Evolutionary conservation across 2,888 invertebrate species (phyloP).

Genomic region (Mylabris sibirica): DNA sequence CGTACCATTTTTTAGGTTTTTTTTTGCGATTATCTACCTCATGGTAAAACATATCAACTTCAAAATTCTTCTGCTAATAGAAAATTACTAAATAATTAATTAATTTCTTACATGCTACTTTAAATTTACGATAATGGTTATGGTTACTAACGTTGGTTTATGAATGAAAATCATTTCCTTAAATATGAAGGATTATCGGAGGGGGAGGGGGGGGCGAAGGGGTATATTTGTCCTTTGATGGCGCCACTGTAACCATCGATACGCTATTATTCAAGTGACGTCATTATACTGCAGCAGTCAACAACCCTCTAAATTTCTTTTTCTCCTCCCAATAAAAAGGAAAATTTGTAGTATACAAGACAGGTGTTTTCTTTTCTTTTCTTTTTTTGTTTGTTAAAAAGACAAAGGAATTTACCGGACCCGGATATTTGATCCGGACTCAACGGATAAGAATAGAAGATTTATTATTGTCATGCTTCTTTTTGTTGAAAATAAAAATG

Average conservation of each 20-base stretch:
- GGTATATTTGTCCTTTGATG: conserved; percentile 19
- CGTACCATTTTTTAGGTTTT: no score
- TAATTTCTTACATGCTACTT: no score
- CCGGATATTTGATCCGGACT: not conserved
- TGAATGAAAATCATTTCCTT: not conserved
- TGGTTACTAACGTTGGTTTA: not conserved
- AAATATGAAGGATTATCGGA: not conserved
- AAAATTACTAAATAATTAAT: no score
- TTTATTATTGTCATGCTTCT: not conserved
- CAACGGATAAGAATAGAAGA: not conserved
- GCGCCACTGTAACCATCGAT: conserved; percentile 36
- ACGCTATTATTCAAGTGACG: conserved; percentile 39
- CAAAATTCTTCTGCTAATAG: no score
- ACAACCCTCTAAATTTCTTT: conserved; percentile 21
- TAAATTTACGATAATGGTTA: not conserved
- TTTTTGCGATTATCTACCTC: no score
- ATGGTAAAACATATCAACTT: no score
- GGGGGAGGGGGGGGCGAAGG: not conserved
- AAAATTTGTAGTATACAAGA: no score
- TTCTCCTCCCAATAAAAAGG: no score
- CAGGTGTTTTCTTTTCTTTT: not conserved
- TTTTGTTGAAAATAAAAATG: not conserved
- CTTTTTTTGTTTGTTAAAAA: not conserved
- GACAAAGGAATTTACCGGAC: no score
- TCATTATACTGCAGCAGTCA: conserved; percentile 43